phyloP scores from a whole-genome alignment of 2,797 vertebrate genomes.

The Mallotus villosus region DNA sequence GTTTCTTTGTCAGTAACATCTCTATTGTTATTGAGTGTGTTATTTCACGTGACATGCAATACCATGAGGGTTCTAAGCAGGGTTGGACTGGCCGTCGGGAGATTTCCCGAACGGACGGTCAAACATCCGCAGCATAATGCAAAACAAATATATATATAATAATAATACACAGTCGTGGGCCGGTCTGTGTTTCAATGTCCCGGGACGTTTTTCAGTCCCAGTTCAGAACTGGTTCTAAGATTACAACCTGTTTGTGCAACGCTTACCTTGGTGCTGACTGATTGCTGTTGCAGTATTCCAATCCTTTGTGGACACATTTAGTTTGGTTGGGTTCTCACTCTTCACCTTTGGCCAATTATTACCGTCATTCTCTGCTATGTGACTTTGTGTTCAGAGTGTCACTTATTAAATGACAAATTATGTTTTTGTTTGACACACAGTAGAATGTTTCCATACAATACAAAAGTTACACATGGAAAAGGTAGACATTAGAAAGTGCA shows the following conservation, averaged over 20 bases:
- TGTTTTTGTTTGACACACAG: slow-evolving; percentile 3
- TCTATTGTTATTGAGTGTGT: not conserved
- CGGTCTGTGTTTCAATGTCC: no score
- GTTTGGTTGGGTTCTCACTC: not conserved
- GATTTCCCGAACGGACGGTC: no score
- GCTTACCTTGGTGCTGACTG: not conserved
- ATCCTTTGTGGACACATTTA: not conserved
- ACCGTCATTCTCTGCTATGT: not conserved
- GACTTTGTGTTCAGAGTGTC: not conserved
- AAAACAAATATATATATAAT: no score
- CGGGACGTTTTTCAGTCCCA: no score
- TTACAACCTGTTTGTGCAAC: slow-evolving; percentile 38
- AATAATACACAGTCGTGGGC: no score
- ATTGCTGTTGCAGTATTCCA: not conserved
- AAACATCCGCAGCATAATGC: no score
- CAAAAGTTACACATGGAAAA: not conserved
- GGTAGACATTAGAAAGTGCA: not conserved
- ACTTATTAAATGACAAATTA: not conserved
- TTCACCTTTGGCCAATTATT: not conserved
- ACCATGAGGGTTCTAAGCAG: not conserved
- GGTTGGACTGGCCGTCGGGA: no score
- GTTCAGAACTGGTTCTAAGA: not conserved
- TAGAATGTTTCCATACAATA: not conserved
- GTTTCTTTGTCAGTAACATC: not conserved
- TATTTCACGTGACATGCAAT: not conserved